Percentiles rank a stretch among this genome's conserved stretches.
Conservation (phyloP, 2,113 vertebrate genomes). For the Chrysochloris asiatica region DNA sequence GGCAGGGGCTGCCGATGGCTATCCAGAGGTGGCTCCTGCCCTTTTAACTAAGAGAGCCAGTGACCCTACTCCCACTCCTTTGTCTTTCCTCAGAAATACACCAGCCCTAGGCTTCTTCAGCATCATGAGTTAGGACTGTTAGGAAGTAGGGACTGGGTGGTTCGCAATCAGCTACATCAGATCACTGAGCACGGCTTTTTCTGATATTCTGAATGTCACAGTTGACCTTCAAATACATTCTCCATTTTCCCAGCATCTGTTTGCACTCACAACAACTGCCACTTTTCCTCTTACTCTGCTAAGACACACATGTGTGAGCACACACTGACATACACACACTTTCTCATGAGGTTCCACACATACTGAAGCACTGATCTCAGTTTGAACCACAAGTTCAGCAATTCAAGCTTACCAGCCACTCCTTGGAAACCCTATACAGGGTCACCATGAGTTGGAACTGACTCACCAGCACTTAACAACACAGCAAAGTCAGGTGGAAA, state of each 20-base stretch:
- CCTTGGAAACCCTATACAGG: too few species aligned
- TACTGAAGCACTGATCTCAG: too few species aligned
- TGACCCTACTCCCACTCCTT: neutral
- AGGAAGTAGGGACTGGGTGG: neutral
- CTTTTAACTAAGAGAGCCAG: neutral
- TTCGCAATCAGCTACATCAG: neutral
- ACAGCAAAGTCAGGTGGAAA: neutral
- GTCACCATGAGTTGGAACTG: too few species aligned
- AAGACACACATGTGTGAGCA: neutral
- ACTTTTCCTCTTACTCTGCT: neutral
- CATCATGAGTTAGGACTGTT: neutral
- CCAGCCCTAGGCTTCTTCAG: neutral
- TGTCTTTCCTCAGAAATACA: neutral
- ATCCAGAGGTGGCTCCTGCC: neutral
- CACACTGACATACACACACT: neutral
- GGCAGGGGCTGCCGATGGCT: fast-evolving
- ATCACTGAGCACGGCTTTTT: neutral
- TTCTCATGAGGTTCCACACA: too few species aligned
- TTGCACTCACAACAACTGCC: neutral
- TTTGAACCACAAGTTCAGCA: too few species aligned
- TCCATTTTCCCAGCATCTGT: neutral
- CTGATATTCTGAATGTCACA: neutral
- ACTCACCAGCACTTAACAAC: too few species aligned
- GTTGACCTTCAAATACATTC: neutral
- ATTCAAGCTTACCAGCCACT: too few species aligned